phyloP scores from a whole-genome alignment of 2,888 invertebrate species.

The Drosophila tripunctata region DNA sequence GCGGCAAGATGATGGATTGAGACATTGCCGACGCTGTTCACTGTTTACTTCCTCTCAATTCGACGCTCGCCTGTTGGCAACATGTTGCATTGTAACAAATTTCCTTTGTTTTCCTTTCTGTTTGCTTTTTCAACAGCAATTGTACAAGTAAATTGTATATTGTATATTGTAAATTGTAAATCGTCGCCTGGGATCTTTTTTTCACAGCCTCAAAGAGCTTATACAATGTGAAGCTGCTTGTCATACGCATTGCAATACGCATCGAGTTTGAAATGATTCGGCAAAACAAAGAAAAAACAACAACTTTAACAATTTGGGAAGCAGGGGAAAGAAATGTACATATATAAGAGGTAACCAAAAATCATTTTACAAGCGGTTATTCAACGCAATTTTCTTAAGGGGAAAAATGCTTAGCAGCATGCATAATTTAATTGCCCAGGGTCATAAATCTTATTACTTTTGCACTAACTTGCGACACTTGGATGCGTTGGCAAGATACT shows the following conservation, averaged over 20 bases:
- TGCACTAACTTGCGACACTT: conserved; percentile 50
- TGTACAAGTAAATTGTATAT: conserved; percentile 6
- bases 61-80: conserved; percentile 21
- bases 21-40: conserved; percentile 21
- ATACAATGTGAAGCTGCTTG: conserved; percentile 54
- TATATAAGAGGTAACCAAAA: conserved; percentile 25
- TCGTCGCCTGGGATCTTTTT: conserved; percentile 37
- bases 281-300: conserved; percentile 19
- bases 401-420: conserved; percentile 53
- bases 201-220: conserved; percentile 18
- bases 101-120: conserved; percentile 38
- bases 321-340: conserved; percentile 5
- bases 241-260: conserved; percentile 51
- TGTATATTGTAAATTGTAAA: conserved; percentile 39
- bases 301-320: conserved; percentile 3
- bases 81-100: conserved; percentile 33
- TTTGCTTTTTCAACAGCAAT: neutral
- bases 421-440: conserved; percentile 67
- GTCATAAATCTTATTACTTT: conserved; percentile 64
- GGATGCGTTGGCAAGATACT: conserved; percentile 47
- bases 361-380: conserved; percentile 57
- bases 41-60: conserved; percentile 28
- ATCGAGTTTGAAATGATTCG: conserved; percentile 38
- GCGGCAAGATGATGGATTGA: conserved; percentile 21
- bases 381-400: conserved; percentile 45